A percentile compares a stretch with the other conserved stretches of the same genome.
Evolutionary conservation across 2,888 invertebrate species (phyloP).

Genomic region (Ophioninae sp.): DNA sequence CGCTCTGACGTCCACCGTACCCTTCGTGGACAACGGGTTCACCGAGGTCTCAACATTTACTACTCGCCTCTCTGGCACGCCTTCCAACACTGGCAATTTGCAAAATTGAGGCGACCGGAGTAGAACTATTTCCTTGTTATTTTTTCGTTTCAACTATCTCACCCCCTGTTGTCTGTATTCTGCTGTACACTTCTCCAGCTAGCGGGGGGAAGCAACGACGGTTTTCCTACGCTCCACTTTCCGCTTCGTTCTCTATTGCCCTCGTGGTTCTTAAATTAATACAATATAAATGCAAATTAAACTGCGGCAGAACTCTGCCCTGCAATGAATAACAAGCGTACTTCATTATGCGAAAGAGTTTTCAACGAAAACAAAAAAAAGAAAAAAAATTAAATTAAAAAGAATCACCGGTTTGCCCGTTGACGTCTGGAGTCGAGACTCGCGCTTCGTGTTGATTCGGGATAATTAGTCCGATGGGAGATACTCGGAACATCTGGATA

Average conservation of each 20-base stretch:
- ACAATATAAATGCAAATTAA: slow-evolving; percentile 77
- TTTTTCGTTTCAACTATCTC: slow-evolving; percentile 60
- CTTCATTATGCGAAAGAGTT: slow-evolving; percentile 61
- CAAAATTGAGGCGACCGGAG: slow-evolving; percentile 71
- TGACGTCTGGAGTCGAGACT: slow-evolving; percentile 31
- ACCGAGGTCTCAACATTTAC: slow-evolving; percentile 65
- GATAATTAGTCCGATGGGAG: slow-evolving; percentile 7
- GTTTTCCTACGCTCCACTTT: slow-evolving; percentile 38
- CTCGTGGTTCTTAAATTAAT: slow-evolving; percentile 71
- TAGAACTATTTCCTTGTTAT: slow-evolving; percentile 72
- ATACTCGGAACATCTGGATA: background rate
- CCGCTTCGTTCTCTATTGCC: slow-evolving; percentile 11
- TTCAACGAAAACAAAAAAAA: slow-evolving; percentile 6
- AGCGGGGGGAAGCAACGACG: slow-evolving; percentile 17
- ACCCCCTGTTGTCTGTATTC: slow-evolving; percentile 24
- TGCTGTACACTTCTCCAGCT: slow-evolving; percentile 26
- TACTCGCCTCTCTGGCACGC: slow-evolving; percentile 62
- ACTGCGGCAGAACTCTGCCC: slow-evolving; percentile 61
- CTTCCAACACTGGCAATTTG: slow-evolving; percentile 69
- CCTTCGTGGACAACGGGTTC: slow-evolving; percentile 26
- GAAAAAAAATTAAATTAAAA: background rate
- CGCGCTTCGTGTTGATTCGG: slow-evolving; percentile 24
- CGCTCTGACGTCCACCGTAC: slow-evolving; percentile 18
- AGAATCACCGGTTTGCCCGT: slow-evolving; percentile 16
- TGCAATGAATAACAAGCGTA: slow-evolving; percentile 66